Evolutionary conservation across 2,113 vertebrate genomes (phyloP), one percentile per base, ranked within the genome.

Genomic region (Ivindomyrus marchei): DNA sequence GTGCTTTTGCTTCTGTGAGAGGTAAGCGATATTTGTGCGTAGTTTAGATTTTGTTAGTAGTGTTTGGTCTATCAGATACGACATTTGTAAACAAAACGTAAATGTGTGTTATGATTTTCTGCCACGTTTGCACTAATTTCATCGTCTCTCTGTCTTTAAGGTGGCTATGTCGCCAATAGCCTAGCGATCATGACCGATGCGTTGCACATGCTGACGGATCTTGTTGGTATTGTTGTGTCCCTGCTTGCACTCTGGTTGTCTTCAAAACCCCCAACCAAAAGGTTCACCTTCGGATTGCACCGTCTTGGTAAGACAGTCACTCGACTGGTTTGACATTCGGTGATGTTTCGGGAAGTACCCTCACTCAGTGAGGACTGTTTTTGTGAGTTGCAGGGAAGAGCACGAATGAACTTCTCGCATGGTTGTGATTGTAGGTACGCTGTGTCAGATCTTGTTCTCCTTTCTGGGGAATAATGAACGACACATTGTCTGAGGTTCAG

Each of bases 151-250:
- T 93, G 86, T 90, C 24, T 91, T 93, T 92, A 47, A 97, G 98
- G 98, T 95, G 98, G 98, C 89, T 99, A 98, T 90, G 85, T 99
- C 66, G 97, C 98, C 70, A 99, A 99, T 94, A 99, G 98, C 93
- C 94, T 99, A 89, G 98, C 98, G 86, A 97, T 99, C 89, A 99
- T 99, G 98, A 99, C 98, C 1, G 98, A 99, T 90, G 98, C 98
- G 0, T 95, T 99, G 92, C 98, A 99, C 93, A 98, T 99, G 96
- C 92, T 99, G 77, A 97, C 98, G 11, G 98, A 99, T 90, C 97
- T 99, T 89, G 96, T 98, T 1, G 98, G 98, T 84, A 99, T 99
- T 93, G 92, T 98, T 91, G 95, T 99, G 91, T 99, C 98, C 8
- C 94, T 99, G 90, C 95, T 99, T n/a, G 98, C 98, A 84, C 96